Base-by-base conservation (phyloP, 2,888 invertebrate genomes). In the Eristalis tenax region DNA sequence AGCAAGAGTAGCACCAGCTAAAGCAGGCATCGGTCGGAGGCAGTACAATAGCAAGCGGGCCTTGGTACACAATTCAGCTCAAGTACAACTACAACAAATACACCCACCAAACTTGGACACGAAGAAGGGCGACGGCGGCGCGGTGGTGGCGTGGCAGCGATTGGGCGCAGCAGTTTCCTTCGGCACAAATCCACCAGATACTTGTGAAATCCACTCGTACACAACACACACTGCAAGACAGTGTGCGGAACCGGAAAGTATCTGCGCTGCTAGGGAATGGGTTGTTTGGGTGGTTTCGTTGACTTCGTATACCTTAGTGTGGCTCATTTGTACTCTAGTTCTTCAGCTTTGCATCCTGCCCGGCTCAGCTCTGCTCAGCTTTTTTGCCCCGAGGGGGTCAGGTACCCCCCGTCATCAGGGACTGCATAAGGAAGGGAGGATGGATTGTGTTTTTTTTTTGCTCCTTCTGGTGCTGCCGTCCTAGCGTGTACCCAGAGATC, bases 241-340 rank as follows among this genome's bases (percentile, higher is more conserved):
- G 43, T 43, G 79, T 83, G 61, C 87, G 87, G 87, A 87, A 83
- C 83, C 87, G 87, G 87, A 87, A 87, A 83, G 87, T 87, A 87
- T 76, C 71, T 80, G 78, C 78, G 40, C 50, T 22, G 40, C 43
- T 18, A 28, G 66, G 73, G 59, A 43, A 28, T 13, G 74, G 73
- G 66, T 69, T 35, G 66, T 43, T 50, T 22, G 68, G 75, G 59
- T 68, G 71, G 63, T 69, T 83, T 83, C 59, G 69, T 70, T 78
- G 78, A 70, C 78, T 78, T 70, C 70, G 78, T 63, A 68, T 23
- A 26, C 59, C 59, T 66, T 76, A 75, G 83, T 83, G 80, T 76
- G 83, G 79, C 83, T 87, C 87, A 76, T 71, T 87, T 83, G 83
- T 87, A 87, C 75, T 87, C 80, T 80, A 87, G 87, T 87, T 87